Evolutionary conservation across 2,113 vertebrate species (phyloP).

Genomic region (Panthera tigris): DNA sequence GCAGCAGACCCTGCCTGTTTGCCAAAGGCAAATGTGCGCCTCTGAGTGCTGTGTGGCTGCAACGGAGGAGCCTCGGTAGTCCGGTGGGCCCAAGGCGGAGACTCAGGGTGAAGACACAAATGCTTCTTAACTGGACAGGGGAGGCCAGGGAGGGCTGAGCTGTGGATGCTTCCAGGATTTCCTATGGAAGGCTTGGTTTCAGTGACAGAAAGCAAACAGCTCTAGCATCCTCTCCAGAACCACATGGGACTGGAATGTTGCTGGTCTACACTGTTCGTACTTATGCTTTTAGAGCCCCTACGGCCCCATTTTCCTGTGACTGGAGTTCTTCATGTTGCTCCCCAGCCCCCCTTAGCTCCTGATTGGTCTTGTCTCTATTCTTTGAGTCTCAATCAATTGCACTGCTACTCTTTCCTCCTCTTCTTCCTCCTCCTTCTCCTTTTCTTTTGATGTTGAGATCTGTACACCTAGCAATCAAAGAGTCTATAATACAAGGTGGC

Average conservation of each 20-base stretch:
- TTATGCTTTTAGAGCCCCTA: not conserved
- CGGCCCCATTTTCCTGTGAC: not conserved
- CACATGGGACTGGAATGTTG: not conserved
- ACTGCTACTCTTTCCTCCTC: not conserved
- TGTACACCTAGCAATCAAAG: not conserved
- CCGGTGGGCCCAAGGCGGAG: not conserved
- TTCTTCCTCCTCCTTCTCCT: not conserved
- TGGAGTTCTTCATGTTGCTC: not conserved
- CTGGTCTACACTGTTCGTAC: not conserved
- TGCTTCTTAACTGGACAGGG: not conserved
- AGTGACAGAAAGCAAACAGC: not conserved
- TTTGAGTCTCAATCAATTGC: not conserved
- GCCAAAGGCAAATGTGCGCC: not conserved
- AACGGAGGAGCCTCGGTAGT: fast-evolving
- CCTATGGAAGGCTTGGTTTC: not conserved
- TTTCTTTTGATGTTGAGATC: not conserved
- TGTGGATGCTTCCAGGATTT: not conserved
- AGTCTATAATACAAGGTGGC: not conserved
- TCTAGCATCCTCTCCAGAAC: not conserved
- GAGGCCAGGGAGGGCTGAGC: not conserved
- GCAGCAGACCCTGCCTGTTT: not conserved
- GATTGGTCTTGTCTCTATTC: not conserved
- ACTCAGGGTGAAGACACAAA: not conserved
- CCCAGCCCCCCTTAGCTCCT: not conserved
- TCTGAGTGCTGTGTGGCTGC: fast-evolving